A percentile compares a stretch with the other conserved stretches of the same genome.
These are phyloP conservation scores for Drosophila arawakana DNA, from an alignment of 1,140 invertebrate species.

Conservation along the genomic window DNA sequence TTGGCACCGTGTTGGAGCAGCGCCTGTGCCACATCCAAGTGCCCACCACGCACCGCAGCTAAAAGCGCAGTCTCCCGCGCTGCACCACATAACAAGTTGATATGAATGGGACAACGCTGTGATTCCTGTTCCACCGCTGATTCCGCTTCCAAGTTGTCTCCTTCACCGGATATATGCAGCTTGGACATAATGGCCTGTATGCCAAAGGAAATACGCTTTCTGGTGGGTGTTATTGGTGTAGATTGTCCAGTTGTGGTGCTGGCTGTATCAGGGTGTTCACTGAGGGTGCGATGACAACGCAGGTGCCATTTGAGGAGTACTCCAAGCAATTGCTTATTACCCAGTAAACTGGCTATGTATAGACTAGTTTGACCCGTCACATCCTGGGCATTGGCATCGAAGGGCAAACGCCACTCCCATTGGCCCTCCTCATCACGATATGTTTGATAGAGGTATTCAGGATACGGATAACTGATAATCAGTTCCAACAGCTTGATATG, in stretches of 20 bases:
- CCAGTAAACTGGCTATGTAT: constrained; percentile 94
- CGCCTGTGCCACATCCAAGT: constrained; percentile 90
- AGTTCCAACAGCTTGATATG: constrained; percentile 91
- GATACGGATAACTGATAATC: constrained; percentile 93
- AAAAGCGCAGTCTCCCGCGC: constrained; percentile 90
- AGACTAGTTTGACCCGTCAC: constrained; percentile 95
- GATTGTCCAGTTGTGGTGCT: constrained; percentile 42
- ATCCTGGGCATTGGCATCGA: constrained; percentile 96
- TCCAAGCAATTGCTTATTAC: constrained; percentile 92
- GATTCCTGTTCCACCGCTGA: constrained; percentile 84
- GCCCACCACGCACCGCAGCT: constrained; percentile 91
- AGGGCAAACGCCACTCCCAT: constrained; percentile 94
- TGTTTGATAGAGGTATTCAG: constrained; percentile 88
- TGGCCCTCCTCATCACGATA: constrained; percentile 89
- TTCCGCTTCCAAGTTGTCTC: constrained; percentile 48
- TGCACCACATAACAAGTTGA: constrained; percentile 90
- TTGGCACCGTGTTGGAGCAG: constrained; percentile 91
- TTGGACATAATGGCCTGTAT: constrained; percentile 95
- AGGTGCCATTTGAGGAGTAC: constrained; percentile 91
- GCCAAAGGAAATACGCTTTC: constrained; percentile 92
- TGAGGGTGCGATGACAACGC: constrained; percentile 87
- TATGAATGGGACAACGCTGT: constrained; percentile 88
- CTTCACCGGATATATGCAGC: constrained; percentile 87
- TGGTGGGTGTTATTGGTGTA: constrained; percentile 85
- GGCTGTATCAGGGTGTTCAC: constrained; percentile 11